A percentile compares a stretch with the other conserved stretches of the same genome.
Evolutionary conservation across 2,113 vertebrate genomes (phyloP).

Genomic region (Steatornis caripensis): DNA sequence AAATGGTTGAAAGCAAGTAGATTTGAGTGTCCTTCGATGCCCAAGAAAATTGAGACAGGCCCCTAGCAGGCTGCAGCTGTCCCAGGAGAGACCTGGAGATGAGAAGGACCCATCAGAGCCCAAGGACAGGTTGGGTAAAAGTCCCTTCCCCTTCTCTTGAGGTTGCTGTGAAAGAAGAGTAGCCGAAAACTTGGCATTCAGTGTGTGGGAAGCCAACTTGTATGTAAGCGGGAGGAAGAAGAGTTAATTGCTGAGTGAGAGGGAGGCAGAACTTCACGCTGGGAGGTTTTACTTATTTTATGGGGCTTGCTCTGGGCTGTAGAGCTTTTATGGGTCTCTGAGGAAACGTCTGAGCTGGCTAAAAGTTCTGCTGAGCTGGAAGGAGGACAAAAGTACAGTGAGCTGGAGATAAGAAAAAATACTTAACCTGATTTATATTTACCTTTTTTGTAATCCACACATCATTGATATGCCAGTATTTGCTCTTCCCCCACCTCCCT

Average conservation of each 20-base stretch:
- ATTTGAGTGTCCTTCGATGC: not conserved
- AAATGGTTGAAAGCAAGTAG: not conserved
- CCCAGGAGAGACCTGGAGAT: not conserved
- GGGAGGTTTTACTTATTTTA: constrained; percentile 55
- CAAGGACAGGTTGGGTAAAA: not conserved
- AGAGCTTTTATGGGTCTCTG: constrained; percentile 39
- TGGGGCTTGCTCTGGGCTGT: not conserved
- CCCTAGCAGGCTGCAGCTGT: not conserved
- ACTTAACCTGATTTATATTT: not conserved
- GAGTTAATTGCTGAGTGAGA: constrained; percentile 31
- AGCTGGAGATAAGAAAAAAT: constrained; percentile 37
- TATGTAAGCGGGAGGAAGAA: not conserved
- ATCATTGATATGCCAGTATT: not conserved
- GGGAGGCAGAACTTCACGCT: constrained; percentile 1
- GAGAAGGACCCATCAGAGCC: not conserved
- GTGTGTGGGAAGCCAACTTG: not conserved
- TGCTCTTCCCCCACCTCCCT: not conserved
- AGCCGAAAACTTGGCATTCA: not conserved
- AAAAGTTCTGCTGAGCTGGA: constrained; percentile 6
- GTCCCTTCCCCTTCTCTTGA: not conserved
- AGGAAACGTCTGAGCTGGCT: constrained; percentile 25
- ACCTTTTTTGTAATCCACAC: not conserved
- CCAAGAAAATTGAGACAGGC: not conserved
- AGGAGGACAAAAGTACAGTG: not conserved
- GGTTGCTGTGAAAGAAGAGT: not conserved